These are phyloP conservation scores for Ornithoptera priamus DNA, from an alignment of 2,888 invertebrate species.

Conservation along the genomic window DNA sequence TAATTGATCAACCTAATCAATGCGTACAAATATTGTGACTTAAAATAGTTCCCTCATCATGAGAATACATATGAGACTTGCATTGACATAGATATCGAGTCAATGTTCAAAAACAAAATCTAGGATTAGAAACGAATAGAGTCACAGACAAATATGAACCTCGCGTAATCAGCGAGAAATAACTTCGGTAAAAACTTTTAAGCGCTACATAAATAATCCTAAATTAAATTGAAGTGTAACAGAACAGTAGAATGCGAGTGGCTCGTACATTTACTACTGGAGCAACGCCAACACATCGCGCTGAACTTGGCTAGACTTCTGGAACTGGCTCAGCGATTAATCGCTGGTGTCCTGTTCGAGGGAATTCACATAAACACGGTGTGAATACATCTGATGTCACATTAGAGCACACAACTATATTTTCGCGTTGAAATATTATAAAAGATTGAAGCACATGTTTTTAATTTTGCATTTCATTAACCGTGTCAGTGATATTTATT, in stretches of 20 bases:
- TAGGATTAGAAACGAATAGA: background rate
- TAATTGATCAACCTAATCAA: too few relatives aligned
- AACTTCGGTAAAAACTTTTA: conserved; percentile 3
- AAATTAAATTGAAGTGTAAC: conserved; percentile 27
- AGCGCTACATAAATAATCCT: conserved; percentile 14
- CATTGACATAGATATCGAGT: too few relatives aligned
- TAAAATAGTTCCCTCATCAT: too few relatives aligned
- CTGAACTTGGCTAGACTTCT: conserved; percentile 21
- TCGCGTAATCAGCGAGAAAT: conserved; percentile 12
- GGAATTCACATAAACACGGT: conserved; percentile 18
- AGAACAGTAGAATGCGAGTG: conserved; percentile 4
- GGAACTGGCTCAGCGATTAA: conserved; percentile 21
- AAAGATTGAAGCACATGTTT: too few relatives aligned
- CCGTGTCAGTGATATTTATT: too few relatives aligned
- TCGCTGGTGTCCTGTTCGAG: conserved; percentile 9
- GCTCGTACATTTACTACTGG: conserved; percentile 19
- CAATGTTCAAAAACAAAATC: too few relatives aligned
- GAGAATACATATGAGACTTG: too few relatives aligned
- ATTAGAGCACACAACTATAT: background rate
- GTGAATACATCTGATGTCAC: conserved; percentile 6
- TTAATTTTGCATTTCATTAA: too few relatives aligned
- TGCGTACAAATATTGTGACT: too few relatives aligned
- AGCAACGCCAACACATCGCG: conserved; percentile 16
- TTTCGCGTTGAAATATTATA: background rate
- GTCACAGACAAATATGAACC: background rate